Evolutionary conservation across 2,113 vertebrate genomes (phyloP), one percentile per base, ranked within the genome.

Genomic region (Camelus bactrianus): DNA sequence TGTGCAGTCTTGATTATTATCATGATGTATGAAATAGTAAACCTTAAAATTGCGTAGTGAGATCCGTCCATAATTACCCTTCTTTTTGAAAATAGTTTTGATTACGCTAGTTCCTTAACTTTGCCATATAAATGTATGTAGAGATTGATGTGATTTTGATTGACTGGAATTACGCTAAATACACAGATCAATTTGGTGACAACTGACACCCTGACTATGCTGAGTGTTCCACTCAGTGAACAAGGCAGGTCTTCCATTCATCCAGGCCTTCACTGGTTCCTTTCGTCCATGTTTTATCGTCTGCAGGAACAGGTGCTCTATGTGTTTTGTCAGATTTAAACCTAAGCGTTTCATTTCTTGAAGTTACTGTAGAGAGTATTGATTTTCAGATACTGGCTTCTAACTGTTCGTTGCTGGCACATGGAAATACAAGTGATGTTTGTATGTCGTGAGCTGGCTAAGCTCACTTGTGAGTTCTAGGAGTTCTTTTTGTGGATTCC

Each of bases 301-400:
- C 62, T 80, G 84, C 38, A 92, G 65, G 20, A 95, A 52, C 3
- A 62, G 50, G 42, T 16, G 7, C n/a, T 20, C 4, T 58, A 5
- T 48, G 22, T 79, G 20, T 77, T 81, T 77, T 69, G 50, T 90
- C 64, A 46, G 70, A 42, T 32, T 69, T 80, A 75, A 24, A 28
- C 24, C 12, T 76, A 62, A 56, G 19, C 14, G 48, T 94, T 75
- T 89, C 26, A 64, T 64, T 72, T 84, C 88, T 58, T 50, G 8
- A 38, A 86, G 9, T 72, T 76, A 11, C 20, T 72, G 8, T 8
- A 91, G 88, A 67, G 87, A 24, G 32, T 16, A 84, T 24, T 72
- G 30, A 85, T 48, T 93, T 95, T 81, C 42, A 80, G 73, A 65
- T 75, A 89, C 19, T 84, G 60, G n/a, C 75, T 93, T 85, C 22